These are phyloP conservation scores for Galerucella pusilla DNA, from an alignment of 2,888 invertebrate species.

Conservation along the genomic window DNA sequence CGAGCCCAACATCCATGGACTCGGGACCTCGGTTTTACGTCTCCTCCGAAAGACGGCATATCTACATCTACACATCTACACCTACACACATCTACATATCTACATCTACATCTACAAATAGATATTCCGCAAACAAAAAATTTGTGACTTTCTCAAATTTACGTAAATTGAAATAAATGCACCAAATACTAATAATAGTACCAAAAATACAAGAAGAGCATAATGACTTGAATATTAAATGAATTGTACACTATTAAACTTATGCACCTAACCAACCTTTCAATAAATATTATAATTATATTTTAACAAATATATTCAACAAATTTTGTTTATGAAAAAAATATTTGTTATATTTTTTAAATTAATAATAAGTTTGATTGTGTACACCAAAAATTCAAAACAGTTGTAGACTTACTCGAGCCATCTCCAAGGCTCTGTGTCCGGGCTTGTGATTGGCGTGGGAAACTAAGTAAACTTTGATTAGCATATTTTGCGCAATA, in stretches of 20 bases:
- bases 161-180: neutral
- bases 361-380: neutral
- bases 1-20: too few species aligned
- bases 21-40: too few species aligned
- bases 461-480: slow-evolving; percentile 76
- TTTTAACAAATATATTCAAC: neutral
- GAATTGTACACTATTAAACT: neutral
- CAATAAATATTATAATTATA: too few species aligned
- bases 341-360: neutral
- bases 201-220: neutral
- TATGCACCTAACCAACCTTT: neutral
- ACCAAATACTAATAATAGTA: neutral
- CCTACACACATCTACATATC: too few species aligned
- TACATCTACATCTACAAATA: too few species aligned
- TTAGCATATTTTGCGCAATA: slow-evolving; percentile 41
- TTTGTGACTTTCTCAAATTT: neutral
- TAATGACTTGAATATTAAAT: neutral
- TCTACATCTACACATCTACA: too few species aligned
- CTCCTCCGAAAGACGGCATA: too few species aligned
- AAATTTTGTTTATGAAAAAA: neutral
- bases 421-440: slow-evolving; percentile 91
- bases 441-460: slow-evolving; percentile 89
- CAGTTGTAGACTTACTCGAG: slow-evolving; percentile 76
- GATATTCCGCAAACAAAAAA: too few species aligned
- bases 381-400: slow-evolving; percentile 20